Evolutionary conservation across 2,113 vertebrate species (phyloP).

Genomic region (Bubo bubo): DNA sequence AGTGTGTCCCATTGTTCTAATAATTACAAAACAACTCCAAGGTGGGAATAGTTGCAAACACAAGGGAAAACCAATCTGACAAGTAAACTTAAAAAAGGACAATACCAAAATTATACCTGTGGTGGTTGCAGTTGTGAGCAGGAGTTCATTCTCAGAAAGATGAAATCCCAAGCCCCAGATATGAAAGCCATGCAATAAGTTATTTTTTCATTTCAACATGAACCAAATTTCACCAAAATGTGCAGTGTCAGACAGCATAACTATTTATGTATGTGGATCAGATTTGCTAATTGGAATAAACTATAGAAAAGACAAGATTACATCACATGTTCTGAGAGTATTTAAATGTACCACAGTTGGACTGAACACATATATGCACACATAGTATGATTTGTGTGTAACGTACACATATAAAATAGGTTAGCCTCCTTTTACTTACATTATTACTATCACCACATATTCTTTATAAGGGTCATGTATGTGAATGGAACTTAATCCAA

Average conservation of each 20-base stretch:
- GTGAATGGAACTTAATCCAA: neutral
- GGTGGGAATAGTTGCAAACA: neutral
- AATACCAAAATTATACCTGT: neutral
- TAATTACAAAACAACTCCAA: neutral
- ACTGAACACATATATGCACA: neutral
- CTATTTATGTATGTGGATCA: neutral
- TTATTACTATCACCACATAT: neutral
- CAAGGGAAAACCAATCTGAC: neutral
- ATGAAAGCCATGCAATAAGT: neutral
- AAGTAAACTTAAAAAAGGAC: neutral
- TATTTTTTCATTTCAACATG: neutral
- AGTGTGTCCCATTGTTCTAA: neutral
- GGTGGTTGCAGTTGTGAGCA: neutral
- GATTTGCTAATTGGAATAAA: neutral
- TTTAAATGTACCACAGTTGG: neutral
- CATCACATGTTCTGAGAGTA: neutral
- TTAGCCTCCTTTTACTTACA: neutral
- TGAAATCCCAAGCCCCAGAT: neutral
- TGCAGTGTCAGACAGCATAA: neutral
- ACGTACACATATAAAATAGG: rapidly evolving
- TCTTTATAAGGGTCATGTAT: neutral
- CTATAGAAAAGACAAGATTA: neutral
- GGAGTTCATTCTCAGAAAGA: neutral
- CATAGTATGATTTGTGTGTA: neutral
- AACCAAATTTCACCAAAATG: neutral